Base-by-base conservation (phyloP, 2,113 vertebrate genomes). In the Ptilonorhynchus violaceus region DNA sequence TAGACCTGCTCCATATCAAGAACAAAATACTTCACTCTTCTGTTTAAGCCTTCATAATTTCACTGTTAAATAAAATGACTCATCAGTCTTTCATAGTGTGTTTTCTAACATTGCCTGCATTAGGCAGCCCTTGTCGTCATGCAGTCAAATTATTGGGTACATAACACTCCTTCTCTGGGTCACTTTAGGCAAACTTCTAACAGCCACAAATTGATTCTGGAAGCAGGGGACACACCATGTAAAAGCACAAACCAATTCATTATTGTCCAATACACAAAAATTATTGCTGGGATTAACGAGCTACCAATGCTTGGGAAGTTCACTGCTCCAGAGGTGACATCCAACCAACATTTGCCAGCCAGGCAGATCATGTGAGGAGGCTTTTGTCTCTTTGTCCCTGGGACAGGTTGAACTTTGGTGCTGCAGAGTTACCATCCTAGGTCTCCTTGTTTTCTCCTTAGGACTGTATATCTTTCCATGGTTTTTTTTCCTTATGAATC, bases 131-230 rank as follows among this genome's bases (percentile, higher is more conserved):
- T 76, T 70, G 20, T 55, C 15, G 13, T n/a, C 49, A 59, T 35
- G 68, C n/a, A 86, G 46, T 23, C 17, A 62, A 81, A 59, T 75
- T 77, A 30, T 31, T 70, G 18, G 25, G 20, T n/a, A 35, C 2
- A 10, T 19, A 60, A 85, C 0, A 2, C 22, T 76, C 25, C 23
- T 0, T 0, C 41, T 22, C 67, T 31, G 17, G 31, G 19, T 66
- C 73, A n/a, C 33, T 63, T 87, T 0, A 35, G 31, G n/a, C n/a
- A 84, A 39, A 27, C 11, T 74, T 49, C 59, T 23, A 49, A 44
- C 1, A 33, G 7, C 17, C 33, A 58, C 42, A n/a, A 46, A 39
- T 15, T 18, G 17, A 8, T 50, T 47, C 8, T 22, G 46, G n/a
- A 84, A 72, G 92, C 11, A 59, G 9, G 4, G 10, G 23, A 50